Conservation (phyloP, 2,888 invertebrate species). For the Drosophila robusta region DNA sequence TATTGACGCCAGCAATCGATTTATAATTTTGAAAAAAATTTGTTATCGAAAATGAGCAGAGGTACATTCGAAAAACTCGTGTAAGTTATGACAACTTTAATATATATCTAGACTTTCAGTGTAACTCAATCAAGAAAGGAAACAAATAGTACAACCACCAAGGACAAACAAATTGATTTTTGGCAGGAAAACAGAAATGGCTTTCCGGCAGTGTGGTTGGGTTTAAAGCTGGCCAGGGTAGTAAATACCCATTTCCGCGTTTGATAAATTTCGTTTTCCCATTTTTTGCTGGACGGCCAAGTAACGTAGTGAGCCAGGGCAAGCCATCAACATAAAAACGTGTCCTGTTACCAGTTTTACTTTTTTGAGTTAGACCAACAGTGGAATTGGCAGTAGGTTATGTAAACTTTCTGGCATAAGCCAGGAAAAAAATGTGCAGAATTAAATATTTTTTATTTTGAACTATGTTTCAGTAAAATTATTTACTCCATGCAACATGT, state of each 20-base stretch:
- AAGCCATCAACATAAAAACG: slow-evolving; percentile 3
- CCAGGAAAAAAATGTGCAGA: background rate
- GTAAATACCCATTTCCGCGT: slow-evolving; percentile 17
- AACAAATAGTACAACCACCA: background rate
- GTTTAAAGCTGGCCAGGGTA: slow-evolving; percentile 1
- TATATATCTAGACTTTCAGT: background rate
- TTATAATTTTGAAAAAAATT: background rate
- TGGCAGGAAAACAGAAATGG: background rate
- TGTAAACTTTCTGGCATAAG: background rate
- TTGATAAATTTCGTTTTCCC: slow-evolving; percentile 3
- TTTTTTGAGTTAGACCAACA: background rate
- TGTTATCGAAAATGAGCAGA: no score
- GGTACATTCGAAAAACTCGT: no score
- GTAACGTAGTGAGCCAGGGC: background rate
- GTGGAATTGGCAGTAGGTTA: background rate
- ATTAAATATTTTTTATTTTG: no score
- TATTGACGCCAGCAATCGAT: no score
- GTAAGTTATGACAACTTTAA: background rate
- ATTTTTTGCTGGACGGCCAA: slow-evolving; percentile 3
- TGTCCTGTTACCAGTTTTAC: background rate
- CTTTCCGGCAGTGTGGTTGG: background rate
- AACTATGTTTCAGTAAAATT: no score
- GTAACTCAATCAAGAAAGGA: background rate
- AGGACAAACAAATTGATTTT: slow-evolving; percentile 10
- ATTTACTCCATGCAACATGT: no score